Base-by-base conservation (phyloP, 2,113 vertebrate species). In the Prochilodus magdalenae region DNA sequence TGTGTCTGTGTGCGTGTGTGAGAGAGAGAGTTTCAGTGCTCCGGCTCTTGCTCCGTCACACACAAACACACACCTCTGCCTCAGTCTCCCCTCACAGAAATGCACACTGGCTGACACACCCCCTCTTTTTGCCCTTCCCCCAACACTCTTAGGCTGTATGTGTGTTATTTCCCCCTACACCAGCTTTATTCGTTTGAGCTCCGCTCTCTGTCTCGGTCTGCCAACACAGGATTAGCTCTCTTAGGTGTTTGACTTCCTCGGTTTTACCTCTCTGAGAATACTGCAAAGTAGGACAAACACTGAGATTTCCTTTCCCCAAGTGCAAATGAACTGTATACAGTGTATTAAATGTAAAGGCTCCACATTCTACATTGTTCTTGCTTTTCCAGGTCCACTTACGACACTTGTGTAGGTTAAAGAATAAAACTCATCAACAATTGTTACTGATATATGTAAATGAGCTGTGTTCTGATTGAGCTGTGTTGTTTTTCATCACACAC, bases 151-250 rank as follows among this genome's bases (percentile, higher is more conserved):
- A 62, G 13, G 2, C n/a, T 73, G 20, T 33, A 27, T 63, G 70
- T 81, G 74, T 63, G 77, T 44, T 73, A 83, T 80, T 74, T 55
- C 62, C 33, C 49, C 70, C 26, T 75, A 26, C 36, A 12, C 67
- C 70, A 51, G 71, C 62, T 29, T n/a, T 44, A 73, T 81, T 84
- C 59, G 65, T 78, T 78, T 75, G 66, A 62, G 55, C 53, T 30
- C 65, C 30, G 66, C 71, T 81, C 36, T 29, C 49, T 49, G 7
- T 24, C 49, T 84, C 15, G 62, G n/a, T 49, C 27, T 77, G 60
- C 55, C 77, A 86, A 71, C 69, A 62, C 57, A 60, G 77, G 81
- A 86, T 86, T 81, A 86, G 60, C 67, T 73, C 62, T 33, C 63
- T 36, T 73, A 86, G 59, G 74, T 74, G 73, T 77, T 77, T 77